Conservation (phyloP, 2,113 vertebrate species). For the Myotis brandtii region DNA sequence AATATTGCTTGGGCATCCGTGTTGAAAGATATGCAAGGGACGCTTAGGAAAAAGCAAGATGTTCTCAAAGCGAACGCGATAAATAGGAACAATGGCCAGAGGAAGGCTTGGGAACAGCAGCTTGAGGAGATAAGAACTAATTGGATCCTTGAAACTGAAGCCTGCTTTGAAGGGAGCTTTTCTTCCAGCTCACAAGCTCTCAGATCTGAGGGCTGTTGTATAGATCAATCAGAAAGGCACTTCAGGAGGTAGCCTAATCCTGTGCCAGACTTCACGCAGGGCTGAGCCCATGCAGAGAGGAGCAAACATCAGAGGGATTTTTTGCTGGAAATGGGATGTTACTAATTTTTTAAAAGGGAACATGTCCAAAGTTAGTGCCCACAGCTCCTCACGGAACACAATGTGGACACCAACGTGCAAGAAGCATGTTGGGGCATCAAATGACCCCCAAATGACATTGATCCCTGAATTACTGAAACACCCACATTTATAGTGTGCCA, state of each 20-base stretch:
- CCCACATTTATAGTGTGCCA: neutral
- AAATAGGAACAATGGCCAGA: neutral
- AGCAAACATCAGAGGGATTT: constrained; percentile 39
- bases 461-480: neutral
- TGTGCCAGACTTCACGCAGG: neutral
- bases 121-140: constrained; percentile 34
- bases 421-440: neutral
- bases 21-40: neutral
- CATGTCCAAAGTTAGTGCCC: neutral
- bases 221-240: neutral
- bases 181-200: neutral
- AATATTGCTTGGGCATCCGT: neutral
- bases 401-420: neutral
- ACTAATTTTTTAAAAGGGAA: neutral
- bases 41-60: neutral
- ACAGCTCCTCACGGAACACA: neutral
- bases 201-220: constrained; percentile 1
- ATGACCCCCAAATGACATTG: neutral
- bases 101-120: neutral
- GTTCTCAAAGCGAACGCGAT: constrained; percentile 21
- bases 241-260: neutral
- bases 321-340: neutral
- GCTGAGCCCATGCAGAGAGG: neutral
- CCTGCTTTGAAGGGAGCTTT: neutral
- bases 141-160: constrained; percentile 22